Percentiles rank a stretch among this genome's conserved stretches.
phyloP scores from a whole-genome alignment of 2,888 invertebrate species.

The Hydroisotoma schaefferi region DNA sequence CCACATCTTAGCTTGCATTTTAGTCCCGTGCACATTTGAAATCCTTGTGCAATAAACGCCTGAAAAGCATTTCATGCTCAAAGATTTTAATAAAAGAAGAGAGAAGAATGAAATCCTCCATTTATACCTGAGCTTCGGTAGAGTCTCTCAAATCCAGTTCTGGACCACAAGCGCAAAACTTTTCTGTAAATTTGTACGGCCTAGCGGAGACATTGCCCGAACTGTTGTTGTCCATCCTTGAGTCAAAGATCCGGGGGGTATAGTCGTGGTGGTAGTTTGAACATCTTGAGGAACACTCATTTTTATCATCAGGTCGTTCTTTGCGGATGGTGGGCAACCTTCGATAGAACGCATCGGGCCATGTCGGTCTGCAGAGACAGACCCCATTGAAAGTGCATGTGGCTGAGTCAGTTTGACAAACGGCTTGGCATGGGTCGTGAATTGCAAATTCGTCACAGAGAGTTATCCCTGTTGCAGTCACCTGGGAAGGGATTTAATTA shows the following conservation, averaged over 20 bases:
- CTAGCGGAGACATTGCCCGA: background rate
- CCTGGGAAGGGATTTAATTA: constrained; percentile 10
- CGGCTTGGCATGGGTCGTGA: constrained; percentile 21
- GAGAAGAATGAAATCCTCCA: no score
- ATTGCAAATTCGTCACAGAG: constrained; percentile 31
- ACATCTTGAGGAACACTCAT: constrained; percentile 25
- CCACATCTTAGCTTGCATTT: constrained; percentile 37
- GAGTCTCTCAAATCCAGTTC: background rate
- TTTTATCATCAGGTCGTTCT: constrained; percentile 21
- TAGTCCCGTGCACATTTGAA: constrained; percentile 33
- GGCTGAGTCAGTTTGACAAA: constrained; percentile 21
- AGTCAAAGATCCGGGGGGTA: constrained; percentile 23
- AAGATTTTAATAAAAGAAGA: no score
- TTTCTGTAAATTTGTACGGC: constrained; percentile 29
- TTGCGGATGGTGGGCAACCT: constrained; percentile 10
- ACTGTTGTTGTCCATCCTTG: background rate
- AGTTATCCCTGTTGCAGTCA: constrained; percentile 26
- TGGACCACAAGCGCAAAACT: constrained; percentile 21
- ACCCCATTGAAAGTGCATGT: constrained; percentile 33
- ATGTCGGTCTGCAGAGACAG: constrained; percentile 25
- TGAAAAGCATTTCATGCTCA: no score
- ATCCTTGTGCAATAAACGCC: constrained; percentile 28
- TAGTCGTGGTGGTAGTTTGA: constrained; percentile 31
- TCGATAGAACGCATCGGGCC: constrained; percentile 15
- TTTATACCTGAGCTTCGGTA: no score